Evolutionary conservation across 1,140 invertebrate genomes (phyloP).

Genomic region (Aphelenchoides fujianensis): DNA sequence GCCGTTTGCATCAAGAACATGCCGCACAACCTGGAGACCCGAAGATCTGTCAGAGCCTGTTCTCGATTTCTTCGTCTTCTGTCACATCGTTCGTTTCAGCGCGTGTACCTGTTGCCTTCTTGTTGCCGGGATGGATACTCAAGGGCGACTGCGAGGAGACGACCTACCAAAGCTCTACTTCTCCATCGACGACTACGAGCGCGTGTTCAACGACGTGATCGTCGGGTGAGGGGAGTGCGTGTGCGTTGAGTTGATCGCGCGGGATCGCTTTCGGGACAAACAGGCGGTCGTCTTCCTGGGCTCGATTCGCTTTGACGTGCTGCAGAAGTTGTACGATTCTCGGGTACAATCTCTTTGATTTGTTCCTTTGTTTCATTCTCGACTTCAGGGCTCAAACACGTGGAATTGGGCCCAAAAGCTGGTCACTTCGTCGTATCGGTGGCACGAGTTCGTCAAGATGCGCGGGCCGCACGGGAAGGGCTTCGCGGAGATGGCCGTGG

Average conservation of each 20-base stretch:
- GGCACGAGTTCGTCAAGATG: conserved; percentile 94
- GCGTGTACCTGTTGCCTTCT: conserved; percentile 93
- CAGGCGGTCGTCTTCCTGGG: conserved; percentile 88
- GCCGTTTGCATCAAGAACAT: conserved; percentile 95
- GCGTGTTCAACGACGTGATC: conserved; percentile 85
- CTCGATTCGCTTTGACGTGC: conserved; percentile 90
- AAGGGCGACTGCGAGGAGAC: conserved; percentile 97
- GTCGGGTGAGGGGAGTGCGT: conserved; percentile 97
- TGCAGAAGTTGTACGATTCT: conserved; percentile 92
- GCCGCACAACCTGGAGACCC: conserved; percentile 88
- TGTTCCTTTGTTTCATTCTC: conserved; percentile 11
- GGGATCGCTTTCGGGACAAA: conserved; percentile 75
- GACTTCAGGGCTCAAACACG: conserved; percentile 81
- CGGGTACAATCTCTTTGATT: conserved; percentile 69
- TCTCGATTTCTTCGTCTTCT: conserved; percentile 23
- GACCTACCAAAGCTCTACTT: conserved; percentile 96
- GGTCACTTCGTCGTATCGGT: conserved; percentile 74
- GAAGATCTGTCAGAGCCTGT: conserved; percentile 79
- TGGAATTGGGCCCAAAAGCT: conserved; percentile 92
- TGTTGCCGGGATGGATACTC: conserved; percentile 89
- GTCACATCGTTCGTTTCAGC: conserved; percentile 63
- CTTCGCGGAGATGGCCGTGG: conserved; percentile 95
- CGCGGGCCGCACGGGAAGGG: conserved; percentile 92
- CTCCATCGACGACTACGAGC: conserved; percentile 98
- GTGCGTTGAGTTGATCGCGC: conserved; percentile 90